These are phyloP conservation scores for Rhinogobius similis DNA, from an alignment of 2,113 vertebrate species.

Conservation along the genomic window DNA sequence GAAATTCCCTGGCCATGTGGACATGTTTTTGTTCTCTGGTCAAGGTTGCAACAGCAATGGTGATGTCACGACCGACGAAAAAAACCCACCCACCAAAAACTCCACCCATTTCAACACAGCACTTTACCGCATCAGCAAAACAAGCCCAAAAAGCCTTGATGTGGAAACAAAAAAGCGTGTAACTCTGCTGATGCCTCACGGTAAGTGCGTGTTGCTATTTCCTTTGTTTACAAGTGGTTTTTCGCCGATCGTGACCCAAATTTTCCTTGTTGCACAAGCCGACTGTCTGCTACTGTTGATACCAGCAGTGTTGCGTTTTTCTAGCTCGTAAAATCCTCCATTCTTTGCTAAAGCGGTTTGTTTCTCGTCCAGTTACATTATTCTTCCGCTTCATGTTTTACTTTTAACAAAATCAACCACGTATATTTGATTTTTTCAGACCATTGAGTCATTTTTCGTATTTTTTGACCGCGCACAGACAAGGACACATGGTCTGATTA, in stretches of 20 bases:
- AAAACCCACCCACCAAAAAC: background rate
- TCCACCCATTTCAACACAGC: background rate
- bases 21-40: background rate
- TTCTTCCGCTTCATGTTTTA: background rate
- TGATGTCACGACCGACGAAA: constrained; percentile 3
- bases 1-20: background rate
- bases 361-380: background rate
- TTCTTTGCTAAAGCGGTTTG: accelerated
- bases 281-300: background rate
- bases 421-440: background rate
- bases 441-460: background rate
- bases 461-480: background rate
- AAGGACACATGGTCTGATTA: background rate
- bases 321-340: background rate
- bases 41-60: background rate
- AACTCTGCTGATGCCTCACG: background rate
- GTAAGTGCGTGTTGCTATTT: too few relatives aligned
- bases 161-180: background rate
- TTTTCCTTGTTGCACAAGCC: background rate
- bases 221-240: background rate
- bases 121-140: background rate
- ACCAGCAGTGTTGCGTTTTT: background rate
- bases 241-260: background rate
- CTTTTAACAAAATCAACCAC: background rate
- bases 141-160: constrained; percentile 1